phyloP scores from a whole-genome alignment of 2,888 invertebrate species.

The Pachliopta kotzebuea region DNA sequence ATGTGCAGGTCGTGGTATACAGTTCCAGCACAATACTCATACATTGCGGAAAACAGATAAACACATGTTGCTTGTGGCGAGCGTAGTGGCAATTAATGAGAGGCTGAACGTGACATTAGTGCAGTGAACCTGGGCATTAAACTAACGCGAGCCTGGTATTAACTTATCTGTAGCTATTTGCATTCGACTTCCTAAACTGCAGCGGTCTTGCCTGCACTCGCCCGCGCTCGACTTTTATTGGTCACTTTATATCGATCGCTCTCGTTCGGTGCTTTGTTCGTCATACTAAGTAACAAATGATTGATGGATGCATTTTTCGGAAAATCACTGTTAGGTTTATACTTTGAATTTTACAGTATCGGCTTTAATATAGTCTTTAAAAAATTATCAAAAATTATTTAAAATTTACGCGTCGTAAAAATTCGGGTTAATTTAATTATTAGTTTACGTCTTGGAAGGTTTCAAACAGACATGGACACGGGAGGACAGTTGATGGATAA shows the following conservation, averaged over 20 bases:
- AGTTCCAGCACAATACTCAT: slow-evolving; percentile 29
- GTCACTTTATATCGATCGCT: slow-evolving; percentile 36
- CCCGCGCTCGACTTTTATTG: slow-evolving; percentile 30
- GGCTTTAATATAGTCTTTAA: background rate
- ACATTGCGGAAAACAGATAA: slow-evolving; percentile 59
- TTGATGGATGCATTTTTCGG: slow-evolving; percentile 39
- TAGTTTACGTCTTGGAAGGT: slow-evolving; percentile 6
- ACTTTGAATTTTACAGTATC: slow-evolving; percentile 24
- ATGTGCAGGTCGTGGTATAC: slow-evolving; percentile 32
- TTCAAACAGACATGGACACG: background rate
- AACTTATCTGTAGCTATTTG: slow-evolving; percentile 77
- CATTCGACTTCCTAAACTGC: slow-evolving; percentile 75
- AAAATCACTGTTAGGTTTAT: slow-evolving; percentile 38
- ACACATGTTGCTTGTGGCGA: slow-evolving; percentile 62
- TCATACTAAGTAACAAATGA: slow-evolving; percentile 34
- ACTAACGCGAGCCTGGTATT: slow-evolving; percentile 65
- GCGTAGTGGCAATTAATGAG: slow-evolving; percentile 69
- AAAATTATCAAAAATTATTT: background rate
- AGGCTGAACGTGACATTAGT: slow-evolving; percentile 78
- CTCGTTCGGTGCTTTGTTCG: slow-evolving; percentile 33
- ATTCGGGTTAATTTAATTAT: too few species aligned
- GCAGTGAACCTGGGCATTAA: slow-evolving; percentile 71
- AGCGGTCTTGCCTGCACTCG: slow-evolving; percentile 46
- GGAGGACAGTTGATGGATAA: too few species aligned
- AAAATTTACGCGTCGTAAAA: too few species aligned